Conservation (phyloP, 2,888 invertebrate genomes). For the Xanthorhoe designata region DNA sequence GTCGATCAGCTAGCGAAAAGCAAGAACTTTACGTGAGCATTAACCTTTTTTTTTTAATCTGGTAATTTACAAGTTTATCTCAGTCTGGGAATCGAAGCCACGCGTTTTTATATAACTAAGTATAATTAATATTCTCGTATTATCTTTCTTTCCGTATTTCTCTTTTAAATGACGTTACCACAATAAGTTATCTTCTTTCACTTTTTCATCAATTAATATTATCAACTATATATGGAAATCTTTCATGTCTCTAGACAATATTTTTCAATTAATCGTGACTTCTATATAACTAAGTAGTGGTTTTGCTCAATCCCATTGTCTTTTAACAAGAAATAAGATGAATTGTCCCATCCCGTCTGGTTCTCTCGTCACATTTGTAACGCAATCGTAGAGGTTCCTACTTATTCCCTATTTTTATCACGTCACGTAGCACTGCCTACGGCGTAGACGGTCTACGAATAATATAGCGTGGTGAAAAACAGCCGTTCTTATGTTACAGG, state of each 20-base stretch:
- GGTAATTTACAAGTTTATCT: too few species aligned
- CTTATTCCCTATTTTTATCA: not conserved
- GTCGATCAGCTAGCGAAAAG: conserved; percentile 90
- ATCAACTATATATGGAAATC: too few species aligned
- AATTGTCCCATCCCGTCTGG: not conserved
- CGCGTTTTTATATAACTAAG: too few species aligned
- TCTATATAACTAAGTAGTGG: too few species aligned
- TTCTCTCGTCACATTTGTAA: not conserved
- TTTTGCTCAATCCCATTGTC: not conserved
- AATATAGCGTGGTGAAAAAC: not conserved
- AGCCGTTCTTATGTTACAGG: conserved; percentile 53
- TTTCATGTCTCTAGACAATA: too few species aligned
- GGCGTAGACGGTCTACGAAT: conserved; percentile 1
- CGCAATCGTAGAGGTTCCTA: not conserved
- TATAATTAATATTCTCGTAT: too few species aligned
- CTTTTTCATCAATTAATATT: too few species aligned
- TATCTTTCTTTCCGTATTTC: too few species aligned
- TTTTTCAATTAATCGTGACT: not conserved
- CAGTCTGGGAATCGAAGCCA: too few species aligned
- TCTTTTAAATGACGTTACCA: too few species aligned
- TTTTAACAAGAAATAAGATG: not conserved
- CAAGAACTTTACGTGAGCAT: conserved; percentile 92
- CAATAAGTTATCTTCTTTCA: too few species aligned
- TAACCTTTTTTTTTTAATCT: too few species aligned
- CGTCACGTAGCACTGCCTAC: conserved; percentile 4